Percentiles rank a stretch among this genome's conserved stretches.
phyloP scores from a whole-genome alignment of 2,797 vertebrate genomes.

The Tarsius wallacei region DNA sequence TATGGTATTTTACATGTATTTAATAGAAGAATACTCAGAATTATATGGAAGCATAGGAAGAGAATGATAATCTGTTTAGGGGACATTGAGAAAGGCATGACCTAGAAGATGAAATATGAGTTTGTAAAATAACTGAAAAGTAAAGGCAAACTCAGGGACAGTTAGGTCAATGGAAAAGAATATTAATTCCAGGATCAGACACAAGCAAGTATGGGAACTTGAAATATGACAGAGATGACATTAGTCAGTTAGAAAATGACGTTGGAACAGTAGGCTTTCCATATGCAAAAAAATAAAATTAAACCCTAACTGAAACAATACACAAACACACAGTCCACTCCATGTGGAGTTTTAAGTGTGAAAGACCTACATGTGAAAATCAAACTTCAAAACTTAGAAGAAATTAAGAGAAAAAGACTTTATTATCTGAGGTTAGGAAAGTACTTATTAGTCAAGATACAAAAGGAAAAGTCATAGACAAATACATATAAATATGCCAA shows the following conservation, averaged over 20 bases:
- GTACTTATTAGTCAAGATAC: neutral
- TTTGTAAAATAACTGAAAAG: neutral
- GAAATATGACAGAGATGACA: neutral
- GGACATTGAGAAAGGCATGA: neutral
- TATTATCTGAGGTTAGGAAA: neutral
- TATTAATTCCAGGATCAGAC: neutral
- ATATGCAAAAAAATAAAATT: slow-evolving; percentile 4
- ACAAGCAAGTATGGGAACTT: neutral
- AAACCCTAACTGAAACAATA: neutral
- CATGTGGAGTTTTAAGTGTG: neutral
- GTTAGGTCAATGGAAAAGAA: neutral
- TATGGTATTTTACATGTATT: neutral
- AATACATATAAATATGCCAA: neutral
- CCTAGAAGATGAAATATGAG: neutral
- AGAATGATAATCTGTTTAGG: neutral
- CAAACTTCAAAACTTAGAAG: slow-evolving; percentile 20
- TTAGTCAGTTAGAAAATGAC: neutral
- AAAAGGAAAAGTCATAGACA: neutral
- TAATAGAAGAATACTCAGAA: slow-evolving; percentile 2
- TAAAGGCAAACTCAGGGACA: neutral
- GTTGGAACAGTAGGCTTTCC: neutral
- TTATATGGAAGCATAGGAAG: neutral
- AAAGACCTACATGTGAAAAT: neutral
- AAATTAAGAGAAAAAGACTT: neutral
- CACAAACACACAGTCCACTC: neutral